Evolutionary conservation across 2,113 vertebrate species (phyloP), one percentile per base, ranked within the genome.

Genomic region (Odontophorus gujanensis): DNA sequence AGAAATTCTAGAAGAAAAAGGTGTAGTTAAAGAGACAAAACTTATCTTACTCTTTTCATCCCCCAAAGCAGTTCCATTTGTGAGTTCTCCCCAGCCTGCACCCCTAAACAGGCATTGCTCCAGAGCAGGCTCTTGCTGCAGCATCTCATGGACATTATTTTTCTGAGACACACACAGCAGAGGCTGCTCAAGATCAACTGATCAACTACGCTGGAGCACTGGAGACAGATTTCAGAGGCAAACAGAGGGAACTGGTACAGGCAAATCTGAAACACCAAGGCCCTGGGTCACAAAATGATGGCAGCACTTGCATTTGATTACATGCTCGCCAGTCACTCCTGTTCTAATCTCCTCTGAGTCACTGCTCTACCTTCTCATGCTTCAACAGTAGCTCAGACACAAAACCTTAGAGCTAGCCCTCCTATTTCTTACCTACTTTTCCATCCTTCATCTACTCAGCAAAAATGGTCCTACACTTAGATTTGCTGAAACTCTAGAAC

Each of bases 1-100:
- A 40, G 99, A 99, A 96, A 99, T 98, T 96, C 99, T 99, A 96
- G 13, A 90, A 95, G 72, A 84, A 76, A 91, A 73, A 87, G 26
- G 79, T 81, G 65, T 15, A 79, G 26, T 68, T 89, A 85, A 61
- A 87, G 57, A 88, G 51, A 69, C 24, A 77, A 65, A 78, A 50
- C 74, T 80, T 72, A 67, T 53, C 71, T 78, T 72, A 67, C 32
- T 59, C 5, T 72, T 88, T 38, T 83, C 16, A 78, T 30, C 10
- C 25, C 30, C 26, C 45, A 82, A 34, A 89, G 11, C 34, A 68
- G 63, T 36, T 87, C 45, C 28, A 50, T 47, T 47, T 90, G 50
- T 32, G 69, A 90, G 24, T 6, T 74, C n/a, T 45, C 25, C 30
- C 9, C 8, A 72, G 38, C 30, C 20, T 67, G 66, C 26, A 38